Evolutionary conservation across 2,888 invertebrate species (phyloP).

Genomic region (Smittia sp.): DNA sequence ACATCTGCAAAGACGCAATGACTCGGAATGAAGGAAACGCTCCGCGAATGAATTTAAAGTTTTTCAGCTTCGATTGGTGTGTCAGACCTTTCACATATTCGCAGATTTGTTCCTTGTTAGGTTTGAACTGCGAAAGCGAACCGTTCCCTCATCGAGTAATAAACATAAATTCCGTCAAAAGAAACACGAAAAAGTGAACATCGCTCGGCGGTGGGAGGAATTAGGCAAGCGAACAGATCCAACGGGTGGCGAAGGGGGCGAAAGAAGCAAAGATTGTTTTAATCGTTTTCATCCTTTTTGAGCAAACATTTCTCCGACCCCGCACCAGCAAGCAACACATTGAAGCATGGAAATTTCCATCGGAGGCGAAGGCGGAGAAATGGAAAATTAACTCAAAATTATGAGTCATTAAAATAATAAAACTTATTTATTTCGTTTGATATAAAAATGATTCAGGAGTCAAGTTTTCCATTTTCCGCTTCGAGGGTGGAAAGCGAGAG

Average conservation of each 20-base stretch:
- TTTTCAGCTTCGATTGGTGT: no score
- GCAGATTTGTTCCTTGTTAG: background rate
- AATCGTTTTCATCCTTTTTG: slow-evolving; percentile 17
- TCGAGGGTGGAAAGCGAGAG: background rate
- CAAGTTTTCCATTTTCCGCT: slow-evolving; percentile 33
- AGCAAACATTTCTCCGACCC: background rate
- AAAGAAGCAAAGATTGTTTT: slow-evolving; percentile 13
- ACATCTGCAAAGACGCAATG: no score
- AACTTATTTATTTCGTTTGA: slow-evolving; percentile 39
- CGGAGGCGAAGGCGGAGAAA: background rate
- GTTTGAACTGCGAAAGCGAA: background rate
- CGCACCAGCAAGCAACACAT: background rate
- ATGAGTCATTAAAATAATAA: slow-evolving; percentile 39
- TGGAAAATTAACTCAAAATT: slow-evolving; percentile 40
- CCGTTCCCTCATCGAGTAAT: background rate
- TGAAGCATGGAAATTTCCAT: slow-evolving; percentile 10
- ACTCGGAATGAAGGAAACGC: no score
- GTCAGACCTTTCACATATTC: no score
- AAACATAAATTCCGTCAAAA: slow-evolving; percentile 23
- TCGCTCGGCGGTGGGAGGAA: no score
- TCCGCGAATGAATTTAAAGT: no score
- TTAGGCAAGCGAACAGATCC: background rate
- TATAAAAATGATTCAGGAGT: slow-evolving; percentile 38
- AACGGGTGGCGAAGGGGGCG: background rate
- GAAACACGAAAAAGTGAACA: background rate